Percentiles rank a stretch among this genome's conserved stretches.
Conservation (phyloP, 2,797 vertebrate species). For the Sebastes oblongus region DNA sequence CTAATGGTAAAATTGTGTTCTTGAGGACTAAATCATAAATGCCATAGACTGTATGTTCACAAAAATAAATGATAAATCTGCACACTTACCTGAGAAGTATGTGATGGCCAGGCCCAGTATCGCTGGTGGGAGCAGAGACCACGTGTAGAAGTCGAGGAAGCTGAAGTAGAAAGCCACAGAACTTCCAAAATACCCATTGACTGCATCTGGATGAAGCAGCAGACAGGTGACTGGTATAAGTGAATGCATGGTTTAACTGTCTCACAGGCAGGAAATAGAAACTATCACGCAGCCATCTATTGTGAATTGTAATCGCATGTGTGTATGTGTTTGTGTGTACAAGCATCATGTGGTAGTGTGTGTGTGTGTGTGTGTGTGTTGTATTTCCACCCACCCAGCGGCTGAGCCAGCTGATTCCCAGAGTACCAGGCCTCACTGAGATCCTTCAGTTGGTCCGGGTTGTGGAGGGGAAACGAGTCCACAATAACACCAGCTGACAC, state of each 20-base stretch:
- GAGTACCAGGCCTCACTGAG: conserved; percentile 81
- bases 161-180: conserved; percentile 85
- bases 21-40: not conserved
- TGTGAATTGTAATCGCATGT: not conserved
- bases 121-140: conserved; percentile 82
- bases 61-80: not conserved
- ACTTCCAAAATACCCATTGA: conserved; percentile 83
- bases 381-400: conserved; percentile 76
- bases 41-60: not conserved
- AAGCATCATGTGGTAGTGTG: not conserved
- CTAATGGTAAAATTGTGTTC: not conserved
- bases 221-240: not conserved
- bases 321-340: not conserved
- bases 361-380: not conserved
- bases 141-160: conserved; percentile 87
- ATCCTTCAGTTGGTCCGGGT: conserved; percentile 64
- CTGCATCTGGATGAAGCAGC: conserved; percentile 69
- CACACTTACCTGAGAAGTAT: conserved; percentile 67
- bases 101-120: conserved; percentile 75
- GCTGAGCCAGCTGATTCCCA: conserved; percentile 79
- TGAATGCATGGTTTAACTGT: not conserved
- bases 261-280: not conserved
- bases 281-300: not conserved
- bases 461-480: conserved; percentile 78
- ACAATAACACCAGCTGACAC: conserved; percentile 72